Conservation (phyloP, 2,797 vertebrate species). For the Peromyscus melanophrys region DNA sequence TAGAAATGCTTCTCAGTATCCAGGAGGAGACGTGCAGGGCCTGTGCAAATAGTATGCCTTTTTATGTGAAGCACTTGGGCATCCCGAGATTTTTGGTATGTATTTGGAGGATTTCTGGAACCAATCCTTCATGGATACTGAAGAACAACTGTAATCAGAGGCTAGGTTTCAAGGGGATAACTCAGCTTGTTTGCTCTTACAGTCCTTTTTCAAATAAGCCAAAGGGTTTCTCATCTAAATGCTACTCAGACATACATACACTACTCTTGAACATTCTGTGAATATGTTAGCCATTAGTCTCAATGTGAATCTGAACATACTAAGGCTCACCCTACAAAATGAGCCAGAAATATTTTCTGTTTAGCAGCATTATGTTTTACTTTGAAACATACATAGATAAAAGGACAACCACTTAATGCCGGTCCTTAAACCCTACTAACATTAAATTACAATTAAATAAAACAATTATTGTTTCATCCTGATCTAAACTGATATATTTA, state of each 20-base stretch:
- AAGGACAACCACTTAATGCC: constrained; percentile 56
- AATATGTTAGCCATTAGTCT: constrained; percentile 54
- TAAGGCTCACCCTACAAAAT: constrained; percentile 48
- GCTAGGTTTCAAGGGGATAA: constrained; percentile 53
- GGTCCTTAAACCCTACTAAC: constrained; percentile 56
- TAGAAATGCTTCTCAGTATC: neutral
- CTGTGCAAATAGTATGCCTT: neutral
- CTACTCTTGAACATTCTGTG: constrained; percentile 47
- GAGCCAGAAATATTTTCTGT: constrained; percentile 57
- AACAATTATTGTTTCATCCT: constrained; percentile 66
- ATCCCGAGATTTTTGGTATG: neutral
- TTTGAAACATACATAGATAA: constrained; percentile 69
- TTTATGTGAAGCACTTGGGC: neutral
- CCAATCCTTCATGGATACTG: neutral
- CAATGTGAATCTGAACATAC: constrained; percentile 40
- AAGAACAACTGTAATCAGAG: neutral
- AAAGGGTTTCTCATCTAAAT: constrained; percentile 60
- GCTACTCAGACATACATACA: neutral
- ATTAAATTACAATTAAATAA: constrained; percentile 75
- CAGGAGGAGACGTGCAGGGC: neutral
- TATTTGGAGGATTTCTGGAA: neutral
- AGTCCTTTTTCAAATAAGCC: constrained; percentile 33
- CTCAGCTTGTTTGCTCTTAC: constrained; percentile 21
- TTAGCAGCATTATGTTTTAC: constrained; percentile 64
- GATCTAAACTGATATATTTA: constrained; percentile 65